Conservation (phyloP, 2,888 invertebrate species). For the Neoitamus cyanurus region DNA sequence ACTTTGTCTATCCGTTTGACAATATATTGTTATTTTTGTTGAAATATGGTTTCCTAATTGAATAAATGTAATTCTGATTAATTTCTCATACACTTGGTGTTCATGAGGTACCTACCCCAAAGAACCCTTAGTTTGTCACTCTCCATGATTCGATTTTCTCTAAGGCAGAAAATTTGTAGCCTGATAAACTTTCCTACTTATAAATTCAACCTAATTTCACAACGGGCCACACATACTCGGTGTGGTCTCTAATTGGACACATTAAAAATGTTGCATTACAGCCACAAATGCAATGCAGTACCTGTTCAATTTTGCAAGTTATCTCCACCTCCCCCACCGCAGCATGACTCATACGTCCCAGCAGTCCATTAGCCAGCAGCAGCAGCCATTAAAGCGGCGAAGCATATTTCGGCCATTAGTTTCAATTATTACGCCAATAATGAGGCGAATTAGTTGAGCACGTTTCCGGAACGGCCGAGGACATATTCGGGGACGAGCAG, state of each 20-base stretch:
- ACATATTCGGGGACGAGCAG: not conserved
- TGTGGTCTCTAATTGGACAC: not conserved
- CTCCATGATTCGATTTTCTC: too few relatives aligned
- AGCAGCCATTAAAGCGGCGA: not conserved
- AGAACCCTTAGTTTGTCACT: too few relatives aligned
- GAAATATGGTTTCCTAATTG: too few relatives aligned
- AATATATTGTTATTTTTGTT: too few relatives aligned
- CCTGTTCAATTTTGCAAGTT: not conserved
- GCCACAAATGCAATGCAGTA: not conserved
- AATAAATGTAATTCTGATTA: too few relatives aligned
- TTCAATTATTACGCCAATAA: constrained; percentile 48
- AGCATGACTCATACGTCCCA: not conserved
- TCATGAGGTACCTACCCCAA: too few relatives aligned
- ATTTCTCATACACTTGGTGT: too few relatives aligned
- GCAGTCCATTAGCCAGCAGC: not conserved
- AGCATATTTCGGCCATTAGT: constrained; percentile 49
- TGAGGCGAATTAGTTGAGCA: constrained; percentile 45
- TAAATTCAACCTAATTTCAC: not conserved
- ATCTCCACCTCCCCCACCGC: not conserved
- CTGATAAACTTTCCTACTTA: too few relatives aligned
- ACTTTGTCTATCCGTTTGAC: too few relatives aligned
- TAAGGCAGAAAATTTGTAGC: too few relatives aligned
- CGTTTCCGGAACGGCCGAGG: constrained; percentile 1
- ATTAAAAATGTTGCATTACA: not conserved
- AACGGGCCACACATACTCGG: not conserved